Conservation (phyloP, 1,140 invertebrate species). For the Drosophila neocordata region DNA sequence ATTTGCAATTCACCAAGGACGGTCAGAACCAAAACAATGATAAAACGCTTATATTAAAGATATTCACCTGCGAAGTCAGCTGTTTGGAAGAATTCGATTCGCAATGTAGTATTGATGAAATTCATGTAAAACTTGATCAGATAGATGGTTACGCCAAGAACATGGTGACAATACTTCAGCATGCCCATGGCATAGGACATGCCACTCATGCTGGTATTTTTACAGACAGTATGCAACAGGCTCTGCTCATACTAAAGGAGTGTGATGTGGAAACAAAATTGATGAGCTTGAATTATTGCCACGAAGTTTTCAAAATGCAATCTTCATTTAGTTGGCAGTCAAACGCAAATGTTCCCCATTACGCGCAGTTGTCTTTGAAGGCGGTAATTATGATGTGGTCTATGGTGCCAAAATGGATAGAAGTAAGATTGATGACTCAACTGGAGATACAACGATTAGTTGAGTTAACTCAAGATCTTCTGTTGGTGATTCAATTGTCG, state of each 20-base stretch:
- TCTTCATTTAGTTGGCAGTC: constrained; percentile 28
- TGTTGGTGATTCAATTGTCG: constrained; percentile 24
- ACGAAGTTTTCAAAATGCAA: constrained; percentile 51
- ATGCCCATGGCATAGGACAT: constrained; percentile 55
- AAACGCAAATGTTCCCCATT: constrained; percentile 39
- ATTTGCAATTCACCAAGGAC: constrained; percentile 32
- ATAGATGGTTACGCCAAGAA: constrained; percentile 49
- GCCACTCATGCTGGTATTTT: constrained; percentile 57
- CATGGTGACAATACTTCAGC: constrained; percentile 53
- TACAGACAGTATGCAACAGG: constrained; percentile 50
- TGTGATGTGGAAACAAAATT: constrained; percentile 66
- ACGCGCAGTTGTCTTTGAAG: constrained; percentile 46
- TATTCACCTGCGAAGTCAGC: constrained; percentile 48
- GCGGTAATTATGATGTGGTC: constrained; percentile 59
- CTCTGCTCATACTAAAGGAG: constrained; percentile 60
- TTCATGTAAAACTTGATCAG: constrained; percentile 42
- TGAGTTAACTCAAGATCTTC: constrained; percentile 16
- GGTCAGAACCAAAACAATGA: neutral
- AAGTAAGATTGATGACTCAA: constrained; percentile 38
- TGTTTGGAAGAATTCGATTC: constrained; percentile 62
- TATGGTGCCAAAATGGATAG: constrained; percentile 48
- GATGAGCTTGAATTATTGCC: constrained; percentile 55
- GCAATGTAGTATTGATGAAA: constrained; percentile 44
- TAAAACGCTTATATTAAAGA: constrained; percentile 16
- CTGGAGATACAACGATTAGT: constrained; percentile 30